Evolutionary conservation across 1,140 invertebrate genomes (phyloP), one percentile per base, ranked within the genome.

Genomic region (Himalopsyche phryganea): DNA sequence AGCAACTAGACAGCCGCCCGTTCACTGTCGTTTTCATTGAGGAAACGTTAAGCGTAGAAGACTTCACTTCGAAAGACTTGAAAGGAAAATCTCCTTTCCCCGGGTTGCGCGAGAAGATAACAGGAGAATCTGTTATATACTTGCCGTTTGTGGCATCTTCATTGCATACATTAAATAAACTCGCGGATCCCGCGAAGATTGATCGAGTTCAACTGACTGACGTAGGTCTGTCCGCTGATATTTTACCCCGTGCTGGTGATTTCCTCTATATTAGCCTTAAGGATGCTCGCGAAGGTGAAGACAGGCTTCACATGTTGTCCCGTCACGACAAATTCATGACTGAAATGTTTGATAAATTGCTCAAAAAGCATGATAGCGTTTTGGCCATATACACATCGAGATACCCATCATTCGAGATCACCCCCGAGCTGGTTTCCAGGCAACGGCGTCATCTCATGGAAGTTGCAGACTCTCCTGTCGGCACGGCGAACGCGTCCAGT

Each of bases 311-410:
- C 0, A 50, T 76, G 49, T 65, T 78, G 0, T 63, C 68, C 10
- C 69, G 76, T n/a, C 76, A 78, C 58, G 70, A 76, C 50, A 66
- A 70, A 14, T 74, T 76, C 52, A 74, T 78, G 66, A 68, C 72
- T 19, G 66, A 73, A 0, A 71, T 72, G 66, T 67, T 69, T 18
- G 55, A 58, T 4, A 75, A 72, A 47, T 61, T 74, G 0, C 60
- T 68, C 28, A 58, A 71, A 17, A 64, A 69, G 9, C 68, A 72
- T 32, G 59, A 66, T 3, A 63, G 69, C 3, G 68, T 76, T 11
- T 58, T 77, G 0, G 74, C 70, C 0, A 54, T 76, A 0, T 78
- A 78, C 62, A 77, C 76, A 0, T 73, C 71, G 0, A 57, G 69
- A 14, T 70, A 69, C 44, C 73, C 76, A 0, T 48, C 44, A 5